Conservation (phyloP, 2,113 vertebrate genomes). For the Labrus mixtus region DNA sequence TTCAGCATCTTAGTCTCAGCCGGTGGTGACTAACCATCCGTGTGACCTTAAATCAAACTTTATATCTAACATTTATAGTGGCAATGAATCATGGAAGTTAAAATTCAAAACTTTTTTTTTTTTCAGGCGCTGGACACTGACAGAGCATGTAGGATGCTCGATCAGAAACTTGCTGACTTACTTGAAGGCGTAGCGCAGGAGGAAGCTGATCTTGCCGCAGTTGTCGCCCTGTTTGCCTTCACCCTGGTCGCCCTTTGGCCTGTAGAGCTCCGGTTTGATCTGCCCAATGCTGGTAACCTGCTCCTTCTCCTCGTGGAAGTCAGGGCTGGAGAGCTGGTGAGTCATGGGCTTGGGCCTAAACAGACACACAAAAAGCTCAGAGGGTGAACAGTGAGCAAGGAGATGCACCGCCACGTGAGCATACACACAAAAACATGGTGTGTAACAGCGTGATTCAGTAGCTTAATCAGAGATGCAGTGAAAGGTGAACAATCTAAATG, state of each 20-base stretch:
- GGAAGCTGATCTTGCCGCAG: conserved; percentile 93
- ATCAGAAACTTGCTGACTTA: conserved; percentile 54
- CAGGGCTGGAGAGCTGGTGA: conserved; percentile 86
- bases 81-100: not conserved
- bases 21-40: too few species aligned
- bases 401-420: not conserved
- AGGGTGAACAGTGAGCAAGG: conserved; percentile 33
- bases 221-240: conserved; percentile 84
- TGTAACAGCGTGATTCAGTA: conserved; percentile 11
- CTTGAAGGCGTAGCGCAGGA: conserved; percentile 92
- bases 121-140: not conserved
- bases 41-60: too few species aligned
- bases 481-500: not conserved
- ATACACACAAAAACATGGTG: not conserved
- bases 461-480: conserved; percentile 14
- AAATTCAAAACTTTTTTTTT: conserved; percentile 5
- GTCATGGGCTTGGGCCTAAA: conserved; percentile 85
- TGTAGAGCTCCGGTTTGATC: conserved; percentile 94
- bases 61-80: too few species aligned
- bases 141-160: not conserved
- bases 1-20: too few species aligned
- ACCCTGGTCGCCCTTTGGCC: conserved; percentile 85
- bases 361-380: conserved; percentile 40
- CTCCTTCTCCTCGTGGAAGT: conserved; percentile 88
- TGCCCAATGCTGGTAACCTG: conserved; percentile 93